Percentiles rank a stretch among this genome's conserved stretches.
These are phyloP conservation scores for Liopterus haemorrhoidalis DNA, from an alignment of 2,888 invertebrate genomes.

Conservation along the genomic window DNA sequence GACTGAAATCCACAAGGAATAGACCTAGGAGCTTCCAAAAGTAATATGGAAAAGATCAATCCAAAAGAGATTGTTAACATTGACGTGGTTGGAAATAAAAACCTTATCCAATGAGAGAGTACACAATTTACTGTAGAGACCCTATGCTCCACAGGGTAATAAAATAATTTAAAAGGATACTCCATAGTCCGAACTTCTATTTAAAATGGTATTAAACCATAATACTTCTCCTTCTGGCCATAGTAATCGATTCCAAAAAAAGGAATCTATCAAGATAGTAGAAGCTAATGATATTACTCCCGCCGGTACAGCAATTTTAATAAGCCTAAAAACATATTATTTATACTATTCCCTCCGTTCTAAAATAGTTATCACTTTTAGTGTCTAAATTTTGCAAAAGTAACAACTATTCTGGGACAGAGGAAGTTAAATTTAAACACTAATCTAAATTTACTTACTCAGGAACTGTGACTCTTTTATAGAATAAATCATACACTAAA, in stretches of 20 bases:
- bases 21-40: too few relatives aligned
- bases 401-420: too few relatives aligned
- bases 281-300: slow-evolving; percentile 61
- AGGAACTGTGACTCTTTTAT: slow-evolving; percentile 59
- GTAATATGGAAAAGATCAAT: too few relatives aligned
- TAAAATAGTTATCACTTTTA: too few relatives aligned
- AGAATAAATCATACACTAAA: slow-evolving; percentile 71
- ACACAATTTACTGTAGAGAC: too few relatives aligned
- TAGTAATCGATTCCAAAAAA: slow-evolving; percentile 82
- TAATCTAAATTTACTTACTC: slow-evolving; percentile 50
- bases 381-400: too few relatives aligned
- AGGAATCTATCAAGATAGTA: slow-evolving; percentile 80
- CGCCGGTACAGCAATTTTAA: slow-evolving; percentile 66
- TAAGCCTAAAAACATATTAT: slow-evolving; percentile 51
- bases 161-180: slow-evolving; percentile 66
- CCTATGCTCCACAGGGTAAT: too few relatives aligned
- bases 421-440: slow-evolving; percentile 12
- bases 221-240: slow-evolving; percentile 99
- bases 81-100: too few relatives aligned
- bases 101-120: too few relatives aligned
- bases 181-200: slow-evolving; percentile 94
- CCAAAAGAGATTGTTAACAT: too few relatives aligned
- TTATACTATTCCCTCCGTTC: too few relatives aligned
- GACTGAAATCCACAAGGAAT: too few relatives aligned
- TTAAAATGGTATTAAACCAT: slow-evolving; percentile 90